These are phyloP conservation scores for Lepidurus apus DNA, from an alignment of 1,140 invertebrate genomes.

Conservation along the genomic window DNA sequence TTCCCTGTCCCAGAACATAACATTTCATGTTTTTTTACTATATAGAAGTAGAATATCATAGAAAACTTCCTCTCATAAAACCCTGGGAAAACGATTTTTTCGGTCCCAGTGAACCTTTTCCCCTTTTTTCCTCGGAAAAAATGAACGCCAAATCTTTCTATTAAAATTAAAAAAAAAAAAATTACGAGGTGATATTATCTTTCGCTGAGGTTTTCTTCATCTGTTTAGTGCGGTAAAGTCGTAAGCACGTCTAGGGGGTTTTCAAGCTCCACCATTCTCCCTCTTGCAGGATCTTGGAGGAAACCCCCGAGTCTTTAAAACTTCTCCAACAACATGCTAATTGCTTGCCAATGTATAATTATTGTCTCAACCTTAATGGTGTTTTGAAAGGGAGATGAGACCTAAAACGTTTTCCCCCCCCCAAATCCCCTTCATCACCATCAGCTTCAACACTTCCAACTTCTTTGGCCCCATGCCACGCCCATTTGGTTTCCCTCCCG, in stretches of 20 bases:
- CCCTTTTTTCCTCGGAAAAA: background rate
- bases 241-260: background rate
- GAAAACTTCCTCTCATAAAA: background rate
- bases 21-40: background rate
- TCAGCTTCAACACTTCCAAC: slow-evolving; percentile 4
- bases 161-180: background rate
- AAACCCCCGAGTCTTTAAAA: background rate
- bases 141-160: background rate
- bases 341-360: slow-evolving; percentile 11
- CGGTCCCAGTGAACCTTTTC: background rate
- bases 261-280: background rate
- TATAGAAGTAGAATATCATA: background rate
- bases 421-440: background rate
- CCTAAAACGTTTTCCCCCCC: background rate
- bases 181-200: background rate
- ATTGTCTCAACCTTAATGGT: slow-evolving; percentile 15
- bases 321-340: background rate
- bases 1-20: background rate
- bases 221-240: background rate
- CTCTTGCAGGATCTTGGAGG: background rate
- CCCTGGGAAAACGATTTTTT: background rate
- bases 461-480: background rate
- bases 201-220: background rate
- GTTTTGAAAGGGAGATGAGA: slow-evolving; percentile 19
- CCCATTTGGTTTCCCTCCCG: background rate